Evolutionary conservation across 2,888 invertebrate genomes (phyloP).

Genomic region (Rotaria socialis): DNA sequence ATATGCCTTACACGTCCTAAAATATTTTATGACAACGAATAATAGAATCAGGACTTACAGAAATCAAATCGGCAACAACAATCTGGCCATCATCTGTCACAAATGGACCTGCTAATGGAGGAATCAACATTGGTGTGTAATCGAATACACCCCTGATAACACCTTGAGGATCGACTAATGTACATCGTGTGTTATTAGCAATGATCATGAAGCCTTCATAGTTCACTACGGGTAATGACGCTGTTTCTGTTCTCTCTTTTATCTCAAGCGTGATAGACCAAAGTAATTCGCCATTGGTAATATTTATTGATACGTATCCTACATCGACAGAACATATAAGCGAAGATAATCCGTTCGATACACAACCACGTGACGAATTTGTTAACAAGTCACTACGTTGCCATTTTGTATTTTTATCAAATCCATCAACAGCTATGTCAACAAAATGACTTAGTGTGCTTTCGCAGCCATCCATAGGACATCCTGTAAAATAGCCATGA

Average conservation of each 20-base stretch:
- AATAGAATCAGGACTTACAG: background rate
- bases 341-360: background rate
- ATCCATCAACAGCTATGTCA: background rate
- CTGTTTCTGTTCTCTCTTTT: background rate
- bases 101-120: slow-evolving; percentile 25
- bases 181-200: background rate
- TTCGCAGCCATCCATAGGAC: slow-evolving; percentile 11
- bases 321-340: background rate
- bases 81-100: slow-evolving; percentile 8
- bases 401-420: background rate
- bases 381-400: background rate
- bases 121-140: background rate
- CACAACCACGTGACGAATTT: slow-evolving; percentile 9
- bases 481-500: background rate
- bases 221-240: slow-evolving; percentile 9
- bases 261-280: background rate
- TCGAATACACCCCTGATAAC: background rate
- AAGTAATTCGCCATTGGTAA: background rate
- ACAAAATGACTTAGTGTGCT: slow-evolving; percentile 3
- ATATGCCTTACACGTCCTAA: background rate
- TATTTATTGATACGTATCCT: slow-evolving; percentile 3
- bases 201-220: background rate
- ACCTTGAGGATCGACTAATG: background rate
- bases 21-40: background rate
- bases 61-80: background rate